Evolutionary conservation across 2,113 vertebrate genomes (phyloP), one percentile per base, ranked within the genome.

Genomic region (Caracal caracal): DNA sequence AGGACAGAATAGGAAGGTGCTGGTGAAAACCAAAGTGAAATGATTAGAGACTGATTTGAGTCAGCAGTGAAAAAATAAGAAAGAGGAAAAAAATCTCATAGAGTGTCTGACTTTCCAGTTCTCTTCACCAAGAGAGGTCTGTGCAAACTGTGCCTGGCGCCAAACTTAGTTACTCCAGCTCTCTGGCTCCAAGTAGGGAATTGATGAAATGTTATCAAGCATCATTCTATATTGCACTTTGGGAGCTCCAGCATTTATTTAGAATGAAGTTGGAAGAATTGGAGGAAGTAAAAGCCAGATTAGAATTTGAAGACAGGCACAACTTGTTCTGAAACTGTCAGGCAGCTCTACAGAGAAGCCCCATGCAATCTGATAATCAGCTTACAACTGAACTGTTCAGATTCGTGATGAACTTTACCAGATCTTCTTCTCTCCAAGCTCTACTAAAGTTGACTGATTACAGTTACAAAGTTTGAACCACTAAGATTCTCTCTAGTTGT

Each of bases 121-220:
- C 33, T 89, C 47, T 73, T 26, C 53, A 71, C 71, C 30, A 86
- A 94, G 71, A 68, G 51, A 88, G 24, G 37, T 93, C 73, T 86
- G 90, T 35, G 68, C 53, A 87, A 61, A 79, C 78, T 68, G 83
- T 37, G 61, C 37, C 76, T 3, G 17, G 61, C 37, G 92, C 73
- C 83, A 92, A 92, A 95, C 78, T 96, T 90, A 86, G 73, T 96
- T 95, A 87, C 30, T 83, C 26, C 5, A 28, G 53, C 26, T 66
- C 80, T 90, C 61, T 56, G 47, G 47, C 17, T 96, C 47, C 70
- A 87, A 79, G 61, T 51, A 82, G 80, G 80, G 40, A 95, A 82
- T 35, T 90, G 93, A 90, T 13, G 35, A 86, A 93, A 92, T 93
- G 61, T 76, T 96, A 86, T 73, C 53, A 88, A 92, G 59, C n/a